Evolutionary conservation across 2,888 invertebrate species (phyloP), one percentile per base, ranked within the genome.

Genomic region (Thumatha senex): DNA sequence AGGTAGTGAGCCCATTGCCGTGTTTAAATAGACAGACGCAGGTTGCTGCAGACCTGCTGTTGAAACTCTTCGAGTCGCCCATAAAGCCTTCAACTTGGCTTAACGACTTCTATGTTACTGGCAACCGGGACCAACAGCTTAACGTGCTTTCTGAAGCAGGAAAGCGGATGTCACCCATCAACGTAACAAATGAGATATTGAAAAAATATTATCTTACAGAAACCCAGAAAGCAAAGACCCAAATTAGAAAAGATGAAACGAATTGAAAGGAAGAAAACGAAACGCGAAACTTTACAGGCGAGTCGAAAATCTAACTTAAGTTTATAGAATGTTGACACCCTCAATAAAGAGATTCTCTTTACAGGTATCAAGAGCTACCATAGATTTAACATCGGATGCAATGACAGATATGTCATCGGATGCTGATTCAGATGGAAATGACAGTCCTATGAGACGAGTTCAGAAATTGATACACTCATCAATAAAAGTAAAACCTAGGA

Each of bases 371-470:
- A 89, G 92, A 77, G 92, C 93, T 12, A 93, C 92, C 34, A 89
- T 93, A 72, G 93, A 93, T 66, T 72, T 93, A 56, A 94, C 94
- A 40, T 94, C 95, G 8, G 95, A 95, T 76, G 95, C 94, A 0
- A 94, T 94, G 64, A 93, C 94, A 2, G 95, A 95, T 70, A 88
- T 84, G 44, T 93, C 94, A 9, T 93, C 93, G 0, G 95, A 95
- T 61, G 94, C 93, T 48, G 93, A 94, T 66, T 89, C 92, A 2
- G 91, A 89, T 44, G 88, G 87, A 53, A 85, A 81, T 56, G 76
- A 84, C n/a, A 92, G 91, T 61, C 90, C 92, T 35, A 74, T 90
- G 33, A 80, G 88, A 68, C 76, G 86, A 69, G 80, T 89, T 2
- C 89, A 88, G 46, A 92, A 86, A 67, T 68, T 91, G 40, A 67